phyloP scores from a whole-genome alignment of 2,797 vertebrate genomes.

The Gambusia yucatana region DNA sequence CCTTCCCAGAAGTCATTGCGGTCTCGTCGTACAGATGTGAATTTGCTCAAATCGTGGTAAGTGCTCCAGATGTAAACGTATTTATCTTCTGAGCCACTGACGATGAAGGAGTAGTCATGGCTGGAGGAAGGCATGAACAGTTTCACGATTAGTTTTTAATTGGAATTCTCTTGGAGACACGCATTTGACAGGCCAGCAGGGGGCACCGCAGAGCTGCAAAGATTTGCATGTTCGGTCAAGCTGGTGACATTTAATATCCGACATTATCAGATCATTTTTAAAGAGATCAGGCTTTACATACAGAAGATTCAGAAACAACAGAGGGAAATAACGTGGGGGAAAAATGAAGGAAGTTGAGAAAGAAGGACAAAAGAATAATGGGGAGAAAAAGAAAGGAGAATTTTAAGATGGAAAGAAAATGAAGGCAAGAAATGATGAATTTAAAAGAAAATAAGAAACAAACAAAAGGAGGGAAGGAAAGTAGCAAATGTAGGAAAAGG shows the following conservation, averaged over 20 bases:
- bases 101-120: constrained; percentile 97
- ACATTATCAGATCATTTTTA: background rate
- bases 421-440: background rate
- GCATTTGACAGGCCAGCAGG: background rate
- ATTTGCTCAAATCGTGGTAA: constrained; percentile 98
- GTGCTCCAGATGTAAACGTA: constrained; percentile 99
- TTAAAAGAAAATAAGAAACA: background rate
- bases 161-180: background rate
- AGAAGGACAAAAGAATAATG: background rate
- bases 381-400: background rate
- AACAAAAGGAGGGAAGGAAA: background rate
- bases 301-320: background rate
- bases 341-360: background rate
- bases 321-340: background rate
- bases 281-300: background rate
- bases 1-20: constrained; percentile 99
- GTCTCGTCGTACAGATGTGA: constrained; percentile 96
- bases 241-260: background rate
- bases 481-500: background rate
- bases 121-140: constrained; percentile 68
- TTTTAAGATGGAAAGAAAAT: background rate
- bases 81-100: constrained; percentile 98
- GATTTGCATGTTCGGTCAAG: too few relatives aligned
- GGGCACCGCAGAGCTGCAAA: too few relatives aligned
- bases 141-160: background rate